Base-by-base conservation (phyloP, 2,888 invertebrate species). In the Spatulosminthurus flaviceps region DNA sequence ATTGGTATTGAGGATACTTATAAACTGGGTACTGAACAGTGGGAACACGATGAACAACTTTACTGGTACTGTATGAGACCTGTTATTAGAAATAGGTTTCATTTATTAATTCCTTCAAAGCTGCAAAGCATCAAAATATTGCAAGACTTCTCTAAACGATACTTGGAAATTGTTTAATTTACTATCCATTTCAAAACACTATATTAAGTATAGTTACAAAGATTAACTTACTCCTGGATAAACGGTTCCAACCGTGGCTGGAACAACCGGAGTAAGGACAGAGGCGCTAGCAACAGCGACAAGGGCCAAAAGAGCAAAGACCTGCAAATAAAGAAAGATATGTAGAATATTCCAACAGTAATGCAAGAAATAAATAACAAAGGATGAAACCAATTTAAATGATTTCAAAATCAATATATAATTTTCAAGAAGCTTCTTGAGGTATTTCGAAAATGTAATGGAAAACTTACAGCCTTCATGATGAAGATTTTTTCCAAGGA, bases 241-340 rank as follows among this genome's bases (percentile, higher is more conserved):
- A 64, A 64, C 64, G 64, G 64, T 22, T 2, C 64, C 64, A 22
- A 64, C 24, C 2, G 22, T 64, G 64, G 64, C 26, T 51, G 51
- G 51, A n/a, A 51, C 51, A 51, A 34, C 34, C 16, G 60, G 60
- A 21, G 26, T 26, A 16, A 69, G 29, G 69, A 69, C 29, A 21
- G 28, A 29, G n/a, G 69, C 69, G 34, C 69, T 69, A 29, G 69
- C 69, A 69, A 69, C 69, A 69, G 69, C 69, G 29, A 69, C 69
- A 21, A 69, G 24, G 21, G 34, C 69, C 69, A 69, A 69, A 19
- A 69, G 69, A 69, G 69, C 69, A 34, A 69, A 16, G n/a, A 69
- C 21, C 69, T 29, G n/a, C 1, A n/a, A n/a, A 61, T 5, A 41
- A 13, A 22, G n/a, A 61, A 61, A 61, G n/a, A n/a, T n/a, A n/a